phyloP scores from a whole-genome alignment of 1,140 invertebrate species.

The Drosophila arawakana region DNA sequence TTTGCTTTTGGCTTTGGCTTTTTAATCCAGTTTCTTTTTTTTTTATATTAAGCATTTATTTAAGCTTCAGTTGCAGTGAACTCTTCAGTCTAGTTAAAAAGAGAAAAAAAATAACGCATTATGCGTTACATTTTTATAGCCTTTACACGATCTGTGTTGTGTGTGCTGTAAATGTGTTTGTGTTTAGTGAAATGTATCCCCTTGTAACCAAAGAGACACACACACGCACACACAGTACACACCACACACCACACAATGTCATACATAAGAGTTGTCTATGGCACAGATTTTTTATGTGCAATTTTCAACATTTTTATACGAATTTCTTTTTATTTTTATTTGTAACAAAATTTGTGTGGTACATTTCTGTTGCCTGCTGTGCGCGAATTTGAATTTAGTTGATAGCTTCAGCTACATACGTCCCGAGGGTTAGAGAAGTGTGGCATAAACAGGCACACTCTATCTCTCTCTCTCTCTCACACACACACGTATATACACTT shows the following conservation, averaged over 20 bases:
- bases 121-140: constrained; percentile 56
- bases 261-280: constrained; percentile 49
- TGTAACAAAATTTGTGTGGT: constrained; percentile 54
- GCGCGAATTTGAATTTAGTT: constrained; percentile 64
- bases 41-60: neutral
- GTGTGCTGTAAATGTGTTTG: constrained; percentile 6
- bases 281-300: constrained; percentile 63
- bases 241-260: constrained; percentile 16
- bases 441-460: neutral
- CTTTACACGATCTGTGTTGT: constrained; percentile 32
- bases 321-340: constrained; percentile 28
- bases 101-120: constrained; percentile 77
- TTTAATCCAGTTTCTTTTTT: constrained; percentile 17
- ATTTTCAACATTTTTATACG: constrained; percentile 36
- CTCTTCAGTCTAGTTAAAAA: constrained; percentile 49
- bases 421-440: constrained; percentile 12
- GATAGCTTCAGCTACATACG: constrained; percentile 19
- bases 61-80: constrained; percentile 19
- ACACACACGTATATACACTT: neutral
- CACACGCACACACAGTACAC: constrained; percentile 10
- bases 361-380: constrained; percentile 59
- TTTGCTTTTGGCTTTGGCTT: constrained; percentile 25
- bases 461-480: too few species aligned
- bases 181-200: constrained; percentile 62
- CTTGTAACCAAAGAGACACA: constrained; percentile 47